A percentile compares a stretch with the other conserved stretches of the same genome.
phyloP scores from a whole-genome alignment of 2,113 vertebrate species.

The Indri indri region DNA sequence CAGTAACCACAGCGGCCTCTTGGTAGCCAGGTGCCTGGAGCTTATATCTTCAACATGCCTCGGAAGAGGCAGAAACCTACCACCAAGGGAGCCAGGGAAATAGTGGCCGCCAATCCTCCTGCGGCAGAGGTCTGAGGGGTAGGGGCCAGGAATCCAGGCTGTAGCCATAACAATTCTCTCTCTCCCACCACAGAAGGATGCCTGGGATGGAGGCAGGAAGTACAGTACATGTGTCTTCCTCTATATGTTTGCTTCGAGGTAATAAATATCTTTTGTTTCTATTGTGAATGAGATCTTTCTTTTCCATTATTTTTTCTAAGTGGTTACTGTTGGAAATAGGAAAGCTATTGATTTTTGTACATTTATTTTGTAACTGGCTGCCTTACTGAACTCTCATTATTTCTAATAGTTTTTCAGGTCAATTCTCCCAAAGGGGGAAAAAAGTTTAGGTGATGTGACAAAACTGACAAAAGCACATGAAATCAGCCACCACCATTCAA shows the following conservation, averaged over 20 bases:
- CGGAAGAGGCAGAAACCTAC: background rate
- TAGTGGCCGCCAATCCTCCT: fast-evolving
- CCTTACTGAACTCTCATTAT: slow-evolving; percentile 76
- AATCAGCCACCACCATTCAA: background rate
- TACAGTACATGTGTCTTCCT: background rate
- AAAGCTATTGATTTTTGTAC: slow-evolving; percentile 72
- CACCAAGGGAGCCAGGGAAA: background rate
- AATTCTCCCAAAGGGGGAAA: slow-evolving; percentile 18
- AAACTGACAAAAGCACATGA: background rate
- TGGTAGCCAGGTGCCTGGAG: background rate
- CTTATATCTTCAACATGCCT: background rate
- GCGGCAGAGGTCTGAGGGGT: background rate
- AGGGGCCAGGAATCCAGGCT: background rate
- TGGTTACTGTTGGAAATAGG: slow-evolving; percentile 67
- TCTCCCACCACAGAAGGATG: background rate
- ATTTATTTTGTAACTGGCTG: slow-evolving; percentile 65
- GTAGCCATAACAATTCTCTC: background rate
- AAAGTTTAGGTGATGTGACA: background rate
- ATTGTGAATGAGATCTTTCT: slow-evolving; percentile 50
- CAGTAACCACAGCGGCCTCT: fast-evolving
- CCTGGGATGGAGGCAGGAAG: background rate
- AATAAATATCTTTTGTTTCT: slow-evolving; percentile 55
- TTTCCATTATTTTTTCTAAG: slow-evolving; percentile 69
- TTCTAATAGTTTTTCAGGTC: slow-evolving; percentile 69
- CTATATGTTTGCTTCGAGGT: background rate